Evolutionary conservation across 2,113 vertebrate species (phyloP).

Genomic region (Bujurquina vittata): DNA sequence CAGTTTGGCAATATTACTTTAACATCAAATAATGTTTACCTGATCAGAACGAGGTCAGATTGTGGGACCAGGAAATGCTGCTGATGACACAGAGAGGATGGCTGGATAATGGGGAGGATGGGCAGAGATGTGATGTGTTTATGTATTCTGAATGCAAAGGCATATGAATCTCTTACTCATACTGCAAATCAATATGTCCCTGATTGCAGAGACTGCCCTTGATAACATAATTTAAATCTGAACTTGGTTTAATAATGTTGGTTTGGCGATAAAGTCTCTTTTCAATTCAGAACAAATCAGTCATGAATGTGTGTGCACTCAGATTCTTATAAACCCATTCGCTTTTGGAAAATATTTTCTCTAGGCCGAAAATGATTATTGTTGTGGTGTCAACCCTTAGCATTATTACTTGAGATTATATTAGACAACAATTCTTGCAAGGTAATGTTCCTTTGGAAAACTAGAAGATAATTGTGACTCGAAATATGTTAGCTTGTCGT

Average conservation of each 20-base stretch:
- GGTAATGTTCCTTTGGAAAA: neutral
- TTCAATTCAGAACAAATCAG: neutral
- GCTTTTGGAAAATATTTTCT: neutral
- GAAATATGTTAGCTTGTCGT: neutral
- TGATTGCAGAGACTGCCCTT: slow-evolving; percentile 32
- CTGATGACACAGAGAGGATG: neutral
- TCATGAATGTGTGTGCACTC: neutral
- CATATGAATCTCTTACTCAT: neutral
- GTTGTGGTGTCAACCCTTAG: neutral
- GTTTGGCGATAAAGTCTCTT: neutral
- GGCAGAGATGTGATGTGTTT: neutral
- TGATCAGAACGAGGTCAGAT: slow-evolving; percentile 37
- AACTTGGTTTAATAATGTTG: neutral
- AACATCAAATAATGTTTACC: slow-evolving; percentile 44
- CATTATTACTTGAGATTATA: neutral
- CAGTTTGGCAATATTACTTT: slow-evolving; percentile 13
- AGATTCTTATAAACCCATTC: slow-evolving; percentile 10
- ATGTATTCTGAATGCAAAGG: neutral
- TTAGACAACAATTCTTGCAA: neutral
- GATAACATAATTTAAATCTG: slow-evolving; percentile 18
- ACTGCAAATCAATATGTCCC: slow-evolving; percentile 22
- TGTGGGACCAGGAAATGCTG: neutral
- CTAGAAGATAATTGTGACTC: neutral
- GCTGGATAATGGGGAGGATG: slow-evolving; percentile 20
- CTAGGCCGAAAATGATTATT: neutral